These are phyloP conservation scores for Carduelis carduelis DNA, from an alignment of 2,797 vertebrate genomes.

Conservation along the genomic window DNA sequence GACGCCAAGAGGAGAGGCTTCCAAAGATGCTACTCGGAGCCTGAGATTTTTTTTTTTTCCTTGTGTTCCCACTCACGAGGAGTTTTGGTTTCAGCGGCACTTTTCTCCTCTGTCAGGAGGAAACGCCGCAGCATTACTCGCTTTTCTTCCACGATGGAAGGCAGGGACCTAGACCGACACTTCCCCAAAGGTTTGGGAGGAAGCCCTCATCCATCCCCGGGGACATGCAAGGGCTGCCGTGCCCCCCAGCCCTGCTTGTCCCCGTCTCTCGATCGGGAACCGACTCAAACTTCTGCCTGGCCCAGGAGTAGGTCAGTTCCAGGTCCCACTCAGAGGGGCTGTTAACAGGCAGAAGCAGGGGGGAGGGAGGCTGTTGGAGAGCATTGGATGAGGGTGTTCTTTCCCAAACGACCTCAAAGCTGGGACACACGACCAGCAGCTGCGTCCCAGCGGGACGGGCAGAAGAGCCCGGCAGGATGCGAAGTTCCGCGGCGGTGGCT, in stretches of 20 bases:
- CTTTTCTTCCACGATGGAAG: background rate
- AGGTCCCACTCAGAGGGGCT: background rate
- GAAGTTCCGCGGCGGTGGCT: background rate
- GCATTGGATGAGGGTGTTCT: background rate
- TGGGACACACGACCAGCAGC: background rate
- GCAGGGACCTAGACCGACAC: accelerated
- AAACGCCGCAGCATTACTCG: background rate
- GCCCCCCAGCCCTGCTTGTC: background rate
- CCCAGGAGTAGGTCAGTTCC: background rate
- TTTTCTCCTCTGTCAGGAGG: background rate
- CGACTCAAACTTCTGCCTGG: background rate
- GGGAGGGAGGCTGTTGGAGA: background rate
- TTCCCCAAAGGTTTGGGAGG: background rate
- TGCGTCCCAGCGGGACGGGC: background rate
- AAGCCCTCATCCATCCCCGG: background rate
- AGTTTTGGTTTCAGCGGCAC: background rate
- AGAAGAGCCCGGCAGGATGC: background rate
- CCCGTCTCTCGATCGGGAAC: background rate
- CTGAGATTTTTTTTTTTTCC: accelerated
- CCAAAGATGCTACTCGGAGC: background rate
- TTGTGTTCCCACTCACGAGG: too few species aligned
- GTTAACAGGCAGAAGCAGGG: background rate
- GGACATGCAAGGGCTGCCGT: background rate
- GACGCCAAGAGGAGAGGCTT: background rate
- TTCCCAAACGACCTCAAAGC: background rate